Evolutionary conservation across 2,888 invertebrate genomes (phyloP).

Genomic region (Lasioglossum calceatum): DNA sequence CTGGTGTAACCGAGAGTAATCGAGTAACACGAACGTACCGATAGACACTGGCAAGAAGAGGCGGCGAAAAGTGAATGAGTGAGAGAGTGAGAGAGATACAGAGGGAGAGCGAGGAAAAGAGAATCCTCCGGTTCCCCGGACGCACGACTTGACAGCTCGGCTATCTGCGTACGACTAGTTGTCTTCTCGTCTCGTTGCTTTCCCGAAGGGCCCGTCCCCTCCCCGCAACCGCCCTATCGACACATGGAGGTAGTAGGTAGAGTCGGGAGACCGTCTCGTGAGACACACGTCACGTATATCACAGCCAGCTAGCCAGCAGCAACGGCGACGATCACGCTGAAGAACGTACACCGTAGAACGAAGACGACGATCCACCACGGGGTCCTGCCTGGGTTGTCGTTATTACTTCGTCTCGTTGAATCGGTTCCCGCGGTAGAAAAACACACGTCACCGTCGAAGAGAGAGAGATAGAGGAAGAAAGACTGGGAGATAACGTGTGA

Average conservation of each 20-base stretch:
- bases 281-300: slow-evolving; percentile 68
- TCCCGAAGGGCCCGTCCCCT: slow-evolving; percentile 81
- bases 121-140: slow-evolving; percentile 31
- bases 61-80: background rate
- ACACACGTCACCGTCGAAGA: background rate
- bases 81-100: background rate
- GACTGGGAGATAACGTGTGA: background rate
- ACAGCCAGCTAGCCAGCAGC: slow-evolving; percentile 32
- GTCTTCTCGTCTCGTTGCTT: slow-evolving; percentile 81
- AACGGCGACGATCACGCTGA: slow-evolving; percentile 22
- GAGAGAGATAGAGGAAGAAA: background rate
- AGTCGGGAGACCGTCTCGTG: slow-evolving; percentile 66
- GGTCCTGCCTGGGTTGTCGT: background rate
- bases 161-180: slow-evolving; percentile 82
- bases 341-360: background rate
- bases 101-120: slow-evolving; percentile 5
- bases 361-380: background rate
- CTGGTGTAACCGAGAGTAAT: background rate
- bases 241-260: slow-evolving; percentile 71
- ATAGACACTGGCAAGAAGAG: too few species aligned
- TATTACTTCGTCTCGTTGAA: background rate
- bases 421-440: background rate
- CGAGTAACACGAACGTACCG: background rate
- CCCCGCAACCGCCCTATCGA: slow-evolving; percentile 68
- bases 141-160: slow-evolving; percentile 77